Base-by-base conservation (phyloP, 2,113 vertebrate genomes). In the Rynchops niger region DNA sequence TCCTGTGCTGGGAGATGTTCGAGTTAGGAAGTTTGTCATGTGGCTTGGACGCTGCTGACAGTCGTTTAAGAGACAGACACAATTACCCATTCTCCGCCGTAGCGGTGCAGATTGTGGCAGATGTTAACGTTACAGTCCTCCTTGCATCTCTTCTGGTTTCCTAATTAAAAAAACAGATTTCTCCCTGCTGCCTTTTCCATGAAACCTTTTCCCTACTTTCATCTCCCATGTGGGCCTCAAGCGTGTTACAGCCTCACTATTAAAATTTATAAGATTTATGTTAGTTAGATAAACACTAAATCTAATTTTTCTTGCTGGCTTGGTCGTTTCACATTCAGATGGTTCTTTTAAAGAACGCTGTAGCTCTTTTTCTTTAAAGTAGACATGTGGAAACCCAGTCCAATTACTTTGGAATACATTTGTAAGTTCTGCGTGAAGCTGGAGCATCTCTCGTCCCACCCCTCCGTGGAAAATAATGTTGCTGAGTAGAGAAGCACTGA, bases 151-250 rank as follows among this genome's bases (percentile, higher is more conserved):
- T 89, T 80, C 91, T 78, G 61, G 66, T 73, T 93, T 76, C 76
- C 45, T 92, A 89, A 95, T 91, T 91, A 67, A 92, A 91, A 94
- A 80, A 11, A 0, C 45, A 94, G 70, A 90, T 94, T 87, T 88
- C 69, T 92, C 69, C 82, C 62, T 81, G 38, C 84, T 96, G 93
- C 67, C 59, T 96, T 95, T 93, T 93, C 78, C 93, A 67, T 82
- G 72, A 95, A 97, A 96, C 85, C 84, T 96, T 97, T 95, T 95
- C 90, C 92, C 95, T 97, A 85, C 86, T 95, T 97, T 88, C 59
- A 89, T 95, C 82, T 97, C 95, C 94, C 89, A 65, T 83, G 87
- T 90, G 94, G 88, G 78, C 88, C 90, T 97, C 93, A 88, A 95
- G 92, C 29, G 22, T 82, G 56, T 94, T 96, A 67, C 42, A 94